phyloP scores from a whole-genome alignment of 2,888 invertebrate genomes.

The Lissonota sp. region DNA sequence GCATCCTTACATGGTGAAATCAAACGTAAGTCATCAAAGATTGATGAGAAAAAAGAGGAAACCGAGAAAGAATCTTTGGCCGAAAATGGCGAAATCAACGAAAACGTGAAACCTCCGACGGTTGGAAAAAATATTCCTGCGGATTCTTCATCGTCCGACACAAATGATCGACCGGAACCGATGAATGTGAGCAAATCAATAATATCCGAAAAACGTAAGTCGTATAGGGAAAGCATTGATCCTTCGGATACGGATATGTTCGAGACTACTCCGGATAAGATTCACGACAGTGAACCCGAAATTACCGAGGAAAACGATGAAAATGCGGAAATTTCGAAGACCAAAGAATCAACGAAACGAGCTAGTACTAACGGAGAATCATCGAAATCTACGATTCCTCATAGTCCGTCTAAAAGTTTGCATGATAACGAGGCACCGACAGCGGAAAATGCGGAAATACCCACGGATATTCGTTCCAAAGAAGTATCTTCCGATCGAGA shows the following conservation, averaged over 20 bases:
- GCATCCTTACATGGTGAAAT: not conserved
- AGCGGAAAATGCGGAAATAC: not conserved
- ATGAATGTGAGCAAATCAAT: not conserved
- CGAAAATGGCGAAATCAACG: not conserved
- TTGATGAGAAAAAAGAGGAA: not conserved
- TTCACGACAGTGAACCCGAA: not conserved
- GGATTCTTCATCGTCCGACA: conserved; percentile 5
- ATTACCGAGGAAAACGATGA: not conserved
- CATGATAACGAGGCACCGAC: too few relatives aligned
- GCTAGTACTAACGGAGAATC: not conserved
- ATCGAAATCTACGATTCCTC: not conserved
- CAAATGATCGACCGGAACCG: not conserved
- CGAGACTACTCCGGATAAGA: conserved; percentile 4
- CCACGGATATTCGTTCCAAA: too few relatives aligned
- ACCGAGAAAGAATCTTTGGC: not conserved
- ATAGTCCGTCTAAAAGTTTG: too few relatives aligned
- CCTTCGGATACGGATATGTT: conserved; percentile 37
- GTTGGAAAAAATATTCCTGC: not conserved
- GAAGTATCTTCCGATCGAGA: too few relatives aligned
- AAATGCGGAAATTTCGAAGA: not conserved
- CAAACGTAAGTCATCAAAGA: not conserved
- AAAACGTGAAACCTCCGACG: not conserved
- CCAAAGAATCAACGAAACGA: not conserved
- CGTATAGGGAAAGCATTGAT: conserved; percentile 20
- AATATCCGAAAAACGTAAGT: too few relatives aligned